Conservation (phyloP, 2,113 vertebrate genomes). For the Anarrhichthys ocellatus region DNA sequence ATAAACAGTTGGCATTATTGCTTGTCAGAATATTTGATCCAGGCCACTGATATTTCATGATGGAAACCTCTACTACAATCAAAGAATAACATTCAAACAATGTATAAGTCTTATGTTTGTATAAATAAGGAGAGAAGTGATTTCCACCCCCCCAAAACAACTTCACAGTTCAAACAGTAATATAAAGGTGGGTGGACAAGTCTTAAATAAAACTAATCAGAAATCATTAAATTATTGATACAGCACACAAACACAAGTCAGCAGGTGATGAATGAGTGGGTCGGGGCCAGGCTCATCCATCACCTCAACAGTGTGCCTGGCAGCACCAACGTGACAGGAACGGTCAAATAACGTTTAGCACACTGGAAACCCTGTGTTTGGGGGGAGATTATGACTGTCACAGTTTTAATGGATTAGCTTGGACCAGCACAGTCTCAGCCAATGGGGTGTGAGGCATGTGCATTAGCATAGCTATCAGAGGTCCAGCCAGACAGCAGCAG, state of each 20-base stretch:
- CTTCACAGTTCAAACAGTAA: not conserved
- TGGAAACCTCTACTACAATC: not conserved
- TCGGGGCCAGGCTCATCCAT: constrained; percentile 78
- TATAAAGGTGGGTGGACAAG: not conserved
- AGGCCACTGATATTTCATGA: constrained; percentile 21
- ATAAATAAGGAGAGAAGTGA: not conserved
- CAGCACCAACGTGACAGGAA: constrained; percentile 79
- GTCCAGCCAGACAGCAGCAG: constrained; percentile 74
- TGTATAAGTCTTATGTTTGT: not conserved
- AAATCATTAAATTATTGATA: constrained; percentile 60
- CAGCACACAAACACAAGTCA: constrained; percentile 69
- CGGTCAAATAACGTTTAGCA: constrained; percentile 85
- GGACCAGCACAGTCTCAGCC: constrained; percentile 68
- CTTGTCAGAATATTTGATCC: constrained; percentile 23
- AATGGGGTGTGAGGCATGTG: constrained; percentile 61
- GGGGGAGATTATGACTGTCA: constrained; percentile 84
- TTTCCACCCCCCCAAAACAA: not conserved
- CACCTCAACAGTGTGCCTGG: constrained; percentile 67
- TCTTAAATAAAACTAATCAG: constrained; percentile 54
- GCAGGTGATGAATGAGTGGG: constrained; percentile 75
- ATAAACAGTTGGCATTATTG: constrained; percentile 44
- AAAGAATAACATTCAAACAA: not conserved
- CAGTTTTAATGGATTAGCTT: constrained; percentile 82
- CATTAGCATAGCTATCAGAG: constrained; percentile 85
- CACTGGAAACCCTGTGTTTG: constrained; percentile 76